phyloP scores from a whole-genome alignment of 2,888 invertebrate species.

The Zygaena filipendulae region DNA sequence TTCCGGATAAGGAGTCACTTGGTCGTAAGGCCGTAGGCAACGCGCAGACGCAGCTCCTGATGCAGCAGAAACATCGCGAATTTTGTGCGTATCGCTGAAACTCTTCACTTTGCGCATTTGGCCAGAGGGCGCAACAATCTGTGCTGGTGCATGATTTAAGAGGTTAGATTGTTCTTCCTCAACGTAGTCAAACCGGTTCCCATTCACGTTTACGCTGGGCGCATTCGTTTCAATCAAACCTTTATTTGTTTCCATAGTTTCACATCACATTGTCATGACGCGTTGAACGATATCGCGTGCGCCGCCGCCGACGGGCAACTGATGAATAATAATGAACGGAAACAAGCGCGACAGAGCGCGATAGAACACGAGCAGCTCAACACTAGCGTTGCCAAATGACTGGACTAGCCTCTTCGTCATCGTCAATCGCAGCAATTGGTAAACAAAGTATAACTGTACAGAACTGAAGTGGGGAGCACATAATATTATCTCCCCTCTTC shows the following conservation, averaged over 20 bases:
- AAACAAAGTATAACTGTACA: conserved; percentile 55
- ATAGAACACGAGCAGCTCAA: too few species aligned
- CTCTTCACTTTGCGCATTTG: conserved; percentile 65
- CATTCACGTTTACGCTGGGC: conserved; percentile 54
- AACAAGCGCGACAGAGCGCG: conserved; percentile 88
- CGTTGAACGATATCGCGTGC: conserved; percentile 50
- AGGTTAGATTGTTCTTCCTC: conserved; percentile 51
- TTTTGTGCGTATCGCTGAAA: conserved; percentile 58
- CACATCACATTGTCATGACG: conserved; percentile 63
- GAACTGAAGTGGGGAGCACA: conserved; percentile 39
- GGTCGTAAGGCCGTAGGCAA: conserved; percentile 58
- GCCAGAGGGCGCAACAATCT: conserved; percentile 54
- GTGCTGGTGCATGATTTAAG: conserved; percentile 38
- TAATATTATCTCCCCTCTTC: conserved; percentile 34
- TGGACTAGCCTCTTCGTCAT: conserved; percentile 34
- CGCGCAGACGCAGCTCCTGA: conserved; percentile 59
- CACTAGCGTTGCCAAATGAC: conserved; percentile 51
- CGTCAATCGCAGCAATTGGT: conserved; percentile 63
- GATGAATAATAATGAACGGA: conserved; percentile 50
- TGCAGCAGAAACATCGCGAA: conserved; percentile 51
- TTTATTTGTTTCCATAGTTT: conserved; percentile 57
- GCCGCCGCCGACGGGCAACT: conserved; percentile 56
- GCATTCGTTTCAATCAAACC: conserved; percentile 49
- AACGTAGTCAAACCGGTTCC: conserved; percentile 45
- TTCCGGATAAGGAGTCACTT: conserved; percentile 56